Conservation (phyloP, 2,113 vertebrate genomes). For the Chitala chitala region DNA sequence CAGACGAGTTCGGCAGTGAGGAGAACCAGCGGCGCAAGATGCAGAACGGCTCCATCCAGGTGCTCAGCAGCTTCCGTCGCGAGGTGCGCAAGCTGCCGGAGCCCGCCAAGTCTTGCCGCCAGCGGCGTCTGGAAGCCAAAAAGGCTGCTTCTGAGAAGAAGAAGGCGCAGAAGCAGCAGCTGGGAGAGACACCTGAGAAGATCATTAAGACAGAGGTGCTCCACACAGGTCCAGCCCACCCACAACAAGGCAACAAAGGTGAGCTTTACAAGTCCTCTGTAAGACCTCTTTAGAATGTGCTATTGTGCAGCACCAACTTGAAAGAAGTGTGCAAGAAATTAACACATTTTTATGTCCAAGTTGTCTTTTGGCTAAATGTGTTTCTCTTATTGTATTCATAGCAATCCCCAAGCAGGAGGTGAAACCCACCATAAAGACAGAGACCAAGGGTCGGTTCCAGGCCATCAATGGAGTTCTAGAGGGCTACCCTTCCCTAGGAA, state of each 20-base stretch:
- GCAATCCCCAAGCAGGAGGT: constrained; percentile 72
- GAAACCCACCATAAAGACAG: constrained; percentile 82
- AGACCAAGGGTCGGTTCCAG: constrained; percentile 68
- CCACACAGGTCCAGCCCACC: constrained; percentile 51
- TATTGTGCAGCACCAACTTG: background rate
- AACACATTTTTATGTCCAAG: background rate
- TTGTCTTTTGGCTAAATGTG: constrained; percentile 31
- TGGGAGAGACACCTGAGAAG: constrained; percentile 81
- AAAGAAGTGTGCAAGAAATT: background rate
- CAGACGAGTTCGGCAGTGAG: constrained; percentile 86
- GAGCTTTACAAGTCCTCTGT: constrained; percentile 10
- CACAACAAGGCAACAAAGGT: constrained; percentile 64
- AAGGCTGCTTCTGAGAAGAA: constrained; percentile 88
- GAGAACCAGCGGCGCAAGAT: constrained; percentile 86
- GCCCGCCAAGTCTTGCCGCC: constrained; percentile 91
- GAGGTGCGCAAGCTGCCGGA: constrained; percentile 90
- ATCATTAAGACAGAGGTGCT: constrained; percentile 61
- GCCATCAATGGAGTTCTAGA: constrained; percentile 73
- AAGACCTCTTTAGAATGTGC: background rate
- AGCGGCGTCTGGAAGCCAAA: constrained; percentile 85
- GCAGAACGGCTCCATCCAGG: constrained; percentile 85
- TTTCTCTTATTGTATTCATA: constrained; percentile 28
- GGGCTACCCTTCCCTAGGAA: constrained; percentile 70
- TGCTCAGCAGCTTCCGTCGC: constrained; percentile 82
- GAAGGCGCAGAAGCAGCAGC: constrained; percentile 84